Percentiles rank a stretch among this genome's conserved stretches.
phyloP scores from a whole-genome alignment of 2,888 invertebrate genomes.

The Yponomeuta sedellus region DNA sequence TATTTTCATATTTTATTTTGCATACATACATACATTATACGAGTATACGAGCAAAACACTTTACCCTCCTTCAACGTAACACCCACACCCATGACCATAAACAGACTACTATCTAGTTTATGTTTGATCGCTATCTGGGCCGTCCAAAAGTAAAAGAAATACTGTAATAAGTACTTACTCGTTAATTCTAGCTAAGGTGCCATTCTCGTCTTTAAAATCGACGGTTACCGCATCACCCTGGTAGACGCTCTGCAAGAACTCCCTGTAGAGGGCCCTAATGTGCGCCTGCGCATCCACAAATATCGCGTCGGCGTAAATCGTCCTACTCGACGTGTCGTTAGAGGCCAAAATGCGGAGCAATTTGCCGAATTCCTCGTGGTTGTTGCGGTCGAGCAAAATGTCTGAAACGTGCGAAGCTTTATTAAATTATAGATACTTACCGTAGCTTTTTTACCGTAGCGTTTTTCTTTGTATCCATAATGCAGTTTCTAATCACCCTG shows the following conservation, averaged over 20 bases:
- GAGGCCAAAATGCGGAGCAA: conserved; percentile 52
- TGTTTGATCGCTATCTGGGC: no score
- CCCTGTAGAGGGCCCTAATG: conserved; percentile 70
- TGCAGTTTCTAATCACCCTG: no score
- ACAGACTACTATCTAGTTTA: no score
- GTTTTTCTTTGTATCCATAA: no score
- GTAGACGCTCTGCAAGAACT: conserved; percentile 73
- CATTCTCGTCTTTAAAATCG: conserved; percentile 64
- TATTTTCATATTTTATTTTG: no score
- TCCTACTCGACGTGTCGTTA: conserved; percentile 29
- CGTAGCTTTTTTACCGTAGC: no score
- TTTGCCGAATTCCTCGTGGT: conserved; percentile 76
- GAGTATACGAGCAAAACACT: no score
- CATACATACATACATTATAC: no score
- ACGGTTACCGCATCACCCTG: conserved; percentile 72
- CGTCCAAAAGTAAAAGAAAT: no score
- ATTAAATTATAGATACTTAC: no score
- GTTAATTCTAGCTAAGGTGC: conserved; percentile 68
- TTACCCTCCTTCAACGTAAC: no score
- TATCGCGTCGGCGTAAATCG: conserved; percentile 74
- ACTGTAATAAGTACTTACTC: conserved; percentile 37
- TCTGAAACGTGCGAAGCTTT: conserved; percentile 33
- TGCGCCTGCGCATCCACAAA: conserved; percentile 76
- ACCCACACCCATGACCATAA: no score
- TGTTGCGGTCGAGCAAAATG: conserved; percentile 56